phyloP scores from a whole-genome alignment of 1,140 invertebrate species.

The Aporrectodea caliginosa region DNA sequence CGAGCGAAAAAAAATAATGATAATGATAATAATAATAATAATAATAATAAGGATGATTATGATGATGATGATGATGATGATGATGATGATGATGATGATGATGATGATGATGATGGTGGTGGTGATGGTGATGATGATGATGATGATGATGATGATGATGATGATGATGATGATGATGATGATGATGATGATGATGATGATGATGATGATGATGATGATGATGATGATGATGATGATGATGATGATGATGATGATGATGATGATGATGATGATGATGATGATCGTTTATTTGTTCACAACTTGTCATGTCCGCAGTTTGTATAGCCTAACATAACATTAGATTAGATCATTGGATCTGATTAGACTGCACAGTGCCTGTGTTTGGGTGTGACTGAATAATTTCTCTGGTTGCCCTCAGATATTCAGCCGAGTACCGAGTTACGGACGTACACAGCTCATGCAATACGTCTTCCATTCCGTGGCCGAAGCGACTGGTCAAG shows the following conservation, averaged over 20 bases:
- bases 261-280: neutral
- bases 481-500: constrained; percentile 42
- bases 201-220: constrained; percentile 23
- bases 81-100: neutral
- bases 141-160: constrained; percentile 9
- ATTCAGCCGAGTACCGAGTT: neutral
- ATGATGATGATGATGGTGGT: neutral
- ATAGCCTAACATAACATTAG: too few relatives aligned
- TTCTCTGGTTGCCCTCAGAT: constrained; percentile 38
- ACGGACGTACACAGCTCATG: neutral
- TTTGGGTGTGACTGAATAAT: neutral
- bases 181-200: neutral
- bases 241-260: constrained; percentile 8
- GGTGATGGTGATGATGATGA: neutral
- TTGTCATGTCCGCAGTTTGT: too few relatives aligned
- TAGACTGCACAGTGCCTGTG: too few relatives aligned
- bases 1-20: too few relatives aligned
- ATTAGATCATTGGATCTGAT: too few relatives aligned
- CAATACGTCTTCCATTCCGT: constrained; percentile 28
- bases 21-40: neutral
- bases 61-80: constrained; percentile 1
- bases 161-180: neutral
- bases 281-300: neutral
- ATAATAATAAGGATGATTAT: too few relatives aligned
- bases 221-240: constrained; percentile 25